These are phyloP conservation scores for Urechis unicinctus DNA, from an alignment of 2,888 invertebrate species.

Conservation along the genomic window DNA sequence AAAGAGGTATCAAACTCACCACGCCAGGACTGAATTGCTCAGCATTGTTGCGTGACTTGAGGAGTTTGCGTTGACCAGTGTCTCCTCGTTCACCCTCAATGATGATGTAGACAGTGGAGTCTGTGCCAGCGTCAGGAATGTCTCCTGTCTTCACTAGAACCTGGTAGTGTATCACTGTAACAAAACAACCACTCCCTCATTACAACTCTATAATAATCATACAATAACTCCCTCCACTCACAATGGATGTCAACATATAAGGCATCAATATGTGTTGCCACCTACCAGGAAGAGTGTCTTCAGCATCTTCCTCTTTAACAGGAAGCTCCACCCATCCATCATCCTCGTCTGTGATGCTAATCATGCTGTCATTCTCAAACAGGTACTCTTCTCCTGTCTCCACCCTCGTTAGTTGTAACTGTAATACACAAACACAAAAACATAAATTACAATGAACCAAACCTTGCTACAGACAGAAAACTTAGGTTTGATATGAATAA, in stretches of 20 bases:
- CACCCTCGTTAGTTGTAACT: too few species aligned
- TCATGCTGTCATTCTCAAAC: conserved; percentile 28
- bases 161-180: conserved; percentile 32
- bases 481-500: too few species aligned
- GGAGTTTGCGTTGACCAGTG: conserved; percentile 15
- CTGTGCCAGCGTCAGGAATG: conserved; percentile 19
- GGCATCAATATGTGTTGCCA: too few species aligned
- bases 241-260: too few species aligned
- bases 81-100: conserved; percentile 17
- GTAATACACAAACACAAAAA: too few species aligned
- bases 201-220: too few species aligned
- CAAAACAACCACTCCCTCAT: too few species aligned
- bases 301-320: too few species aligned
- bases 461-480: too few species aligned
- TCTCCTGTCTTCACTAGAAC: conserved; percentile 32
- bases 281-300: too few species aligned
- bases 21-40: conserved; percentile 13
- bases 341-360: conserved; percentile 30
- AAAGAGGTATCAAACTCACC: conserved; percentile 8
- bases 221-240: too few species aligned
- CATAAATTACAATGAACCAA: too few species aligned
- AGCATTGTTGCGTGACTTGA: conserved; percentile 2
- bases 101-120: conserved; percentile 17
- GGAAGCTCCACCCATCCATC: conserved; percentile 39
- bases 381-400: conserved; percentile 21